Evolutionary conservation across 2,888 invertebrate species (phyloP), one percentile per base, ranked within the genome.

Genomic region (Drosophila setosimentum): DNA sequence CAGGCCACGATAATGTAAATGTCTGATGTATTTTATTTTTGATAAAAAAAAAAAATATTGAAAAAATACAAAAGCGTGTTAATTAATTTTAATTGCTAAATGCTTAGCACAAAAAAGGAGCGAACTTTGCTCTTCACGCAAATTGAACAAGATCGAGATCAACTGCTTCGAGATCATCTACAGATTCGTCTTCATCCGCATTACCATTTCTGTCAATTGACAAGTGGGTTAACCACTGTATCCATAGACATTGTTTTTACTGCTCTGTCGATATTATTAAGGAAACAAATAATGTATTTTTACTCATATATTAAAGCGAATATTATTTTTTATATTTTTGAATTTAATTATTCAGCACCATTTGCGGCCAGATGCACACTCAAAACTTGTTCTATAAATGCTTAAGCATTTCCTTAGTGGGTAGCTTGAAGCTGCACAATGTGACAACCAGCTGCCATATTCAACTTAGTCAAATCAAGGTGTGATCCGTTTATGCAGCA

Each of bases 141-240:
- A 29, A 29, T 29, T 29, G 29, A 29, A 29, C 29, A 6, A 29
- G 6, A 29, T 29, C n/a, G n/a, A n/a, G 29, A 29, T 4, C 42
- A 73, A 71, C 78, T 63, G 74, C 75, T 83, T 73, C 62, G 67
- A 68, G 58, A 55, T 66, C 53, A 66, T 66, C 80, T 35, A 49
- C 21, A 57, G 69, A 73, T 68, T 11, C 63, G 51, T 66, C 63
- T 66, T 70, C 59, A 78, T 80, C 70, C 71, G 61, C 57, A 64
- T 57, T 64, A 62, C 81, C 82, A 68, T 78, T 68, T 81, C 68
- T 68, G 66, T 61, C 65, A 67, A 24, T 54, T 58, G 57, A n/a
- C 65, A 68, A 73, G 84, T 85, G 84, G 87, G 89, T 77, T 75
- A 89, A 70, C 68, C 75, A 72, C 70, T 87, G 84, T 89, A 84